A percentile compares a stretch with the other conserved stretches of the same genome.
Conservation (phyloP, 2,888 invertebrate genomes). For the Antheraea assamensis region DNA sequence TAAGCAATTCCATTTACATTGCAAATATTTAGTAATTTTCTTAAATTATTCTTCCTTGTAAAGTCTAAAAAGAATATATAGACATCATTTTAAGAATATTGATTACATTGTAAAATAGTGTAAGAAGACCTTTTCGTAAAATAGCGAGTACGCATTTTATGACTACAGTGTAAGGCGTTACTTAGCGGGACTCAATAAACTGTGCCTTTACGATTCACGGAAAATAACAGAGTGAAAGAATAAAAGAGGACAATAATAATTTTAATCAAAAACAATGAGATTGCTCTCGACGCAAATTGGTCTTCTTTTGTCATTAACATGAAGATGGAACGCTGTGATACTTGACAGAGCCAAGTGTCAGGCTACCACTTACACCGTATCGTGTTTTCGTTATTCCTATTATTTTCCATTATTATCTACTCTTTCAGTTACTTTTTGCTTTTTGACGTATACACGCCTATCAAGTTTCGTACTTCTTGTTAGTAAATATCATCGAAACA, state of each 20-base stretch:
- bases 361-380: conserved; percentile 39
- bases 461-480: too few species aligned
- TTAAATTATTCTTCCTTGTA: neutral
- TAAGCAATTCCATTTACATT: too few species aligned
- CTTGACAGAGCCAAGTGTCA: conserved; percentile 46
- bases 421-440: neutral
- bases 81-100: neutral
- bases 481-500: too few species aligned
- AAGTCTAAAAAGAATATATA: too few species aligned
- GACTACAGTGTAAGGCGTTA: neutral
- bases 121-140: neutral
- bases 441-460: too few species aligned
- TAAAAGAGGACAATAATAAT: conserved; percentile 70
- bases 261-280: conserved; percentile 79
- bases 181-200: conserved; percentile 9
- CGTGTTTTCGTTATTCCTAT: conserved; percentile 26
- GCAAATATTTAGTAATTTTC: too few species aligned
- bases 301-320: conserved; percentile 68
- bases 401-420: neutral
- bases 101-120: neutral
- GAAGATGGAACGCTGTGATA: conserved; percentile 61
- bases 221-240: conserved; percentile 18
- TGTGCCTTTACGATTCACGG: conserved; percentile 20
- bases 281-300: conserved; percentile 70
- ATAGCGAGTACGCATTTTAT: neutral